These are phyloP conservation scores for Hycleus cichorii DNA, from an alignment of 1,140 invertebrate species.

Conservation along the genomic window DNA sequence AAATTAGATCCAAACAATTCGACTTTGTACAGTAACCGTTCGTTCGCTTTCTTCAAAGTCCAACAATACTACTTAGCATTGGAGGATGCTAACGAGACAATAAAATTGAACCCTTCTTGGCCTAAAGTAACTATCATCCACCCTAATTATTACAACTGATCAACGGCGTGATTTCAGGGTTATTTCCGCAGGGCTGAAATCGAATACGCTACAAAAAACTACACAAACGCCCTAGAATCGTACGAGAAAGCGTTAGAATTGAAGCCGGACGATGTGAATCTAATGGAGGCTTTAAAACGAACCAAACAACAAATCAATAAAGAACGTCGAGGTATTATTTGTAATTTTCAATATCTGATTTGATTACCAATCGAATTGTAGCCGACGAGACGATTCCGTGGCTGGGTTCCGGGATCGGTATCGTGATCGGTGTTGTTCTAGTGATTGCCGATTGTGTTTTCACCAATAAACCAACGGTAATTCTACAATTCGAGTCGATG, in stretches of 20 bases:
- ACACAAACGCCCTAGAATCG: slow-evolving; percentile 61
- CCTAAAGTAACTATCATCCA: slow-evolving; percentile 54
- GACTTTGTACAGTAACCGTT: slow-evolving; percentile 70
- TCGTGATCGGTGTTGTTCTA: slow-evolving; percentile 61
- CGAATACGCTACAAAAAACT: slow-evolving; percentile 60
- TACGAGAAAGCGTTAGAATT: slow-evolving; percentile 60
- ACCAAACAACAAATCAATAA: slow-evolving; percentile 53
- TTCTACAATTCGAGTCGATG: slow-evolving; percentile 3
- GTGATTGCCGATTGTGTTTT: slow-evolving; percentile 63
- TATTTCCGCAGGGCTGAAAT: slow-evolving; percentile 75
- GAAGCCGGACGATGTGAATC: slow-evolving; percentile 59
- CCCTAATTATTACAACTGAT: no score
- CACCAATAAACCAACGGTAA: slow-evolving; percentile 61
- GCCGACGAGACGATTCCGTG: slow-evolving; percentile 66
- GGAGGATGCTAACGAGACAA: slow-evolving; percentile 69
- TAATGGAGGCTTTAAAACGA: slow-evolving; percentile 57
- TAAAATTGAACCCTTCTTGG: slow-evolving; percentile 68
- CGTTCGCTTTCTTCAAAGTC: slow-evolving; percentile 68
- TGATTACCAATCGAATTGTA: slow-evolving; percentile 39
- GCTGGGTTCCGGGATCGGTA: slow-evolving; percentile 65
- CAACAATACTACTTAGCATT: slow-evolving; percentile 69
- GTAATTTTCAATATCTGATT: neutral
- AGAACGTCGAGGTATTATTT: slow-evolving; percentile 41
- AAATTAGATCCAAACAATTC: slow-evolving; percentile 65
- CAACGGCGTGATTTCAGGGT: slow-evolving; percentile 47